phyloP scores from a whole-genome alignment of 2,888 invertebrate genomes.

The Tricholauxania praeusta region DNA sequence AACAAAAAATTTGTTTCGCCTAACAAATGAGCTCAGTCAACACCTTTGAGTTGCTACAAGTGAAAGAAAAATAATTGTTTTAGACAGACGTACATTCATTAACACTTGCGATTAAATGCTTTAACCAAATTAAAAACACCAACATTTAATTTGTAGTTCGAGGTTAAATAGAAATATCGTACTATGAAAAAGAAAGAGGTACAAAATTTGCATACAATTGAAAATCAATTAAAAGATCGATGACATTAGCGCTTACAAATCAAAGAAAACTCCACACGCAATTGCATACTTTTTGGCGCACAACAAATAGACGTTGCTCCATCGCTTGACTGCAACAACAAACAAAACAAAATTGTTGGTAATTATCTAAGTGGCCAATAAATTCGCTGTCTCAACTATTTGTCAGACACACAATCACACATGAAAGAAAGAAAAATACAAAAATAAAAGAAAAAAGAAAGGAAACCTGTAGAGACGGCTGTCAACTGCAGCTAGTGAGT shows the following conservation, averaged over 20 bases:
- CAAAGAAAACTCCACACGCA: constrained; percentile 30
- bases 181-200: constrained; percentile 50
- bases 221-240: constrained; percentile 47
- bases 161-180: constrained; percentile 48
- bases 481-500: constrained; percentile 12
- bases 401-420: constrained; percentile 58
- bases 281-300: constrained; percentile 18
- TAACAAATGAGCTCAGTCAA: constrained; percentile 44
- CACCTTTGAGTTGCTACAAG: constrained; percentile 24
- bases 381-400: constrained; percentile 68
- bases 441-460: constrained; percentile 21
- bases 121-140: constrained; percentile 34
- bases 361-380: constrained; percentile 68
- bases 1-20: background rate
- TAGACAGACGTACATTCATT: constrained; percentile 16
- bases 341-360: constrained; percentile 43
- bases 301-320: background rate
- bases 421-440: constrained; percentile 35
- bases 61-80: constrained; percentile 12
- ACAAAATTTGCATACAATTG: constrained; percentile 55
- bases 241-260: background rate
- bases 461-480: constrained; percentile 3
- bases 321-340: background rate
- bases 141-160: background rate
- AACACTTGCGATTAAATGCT: constrained; percentile 33